A percentile compares a stretch with the other conserved stretches of the same genome.
Evolutionary conservation across 2,888 invertebrate species (phyloP).

Genomic region (Oscheius sp.): DNA sequence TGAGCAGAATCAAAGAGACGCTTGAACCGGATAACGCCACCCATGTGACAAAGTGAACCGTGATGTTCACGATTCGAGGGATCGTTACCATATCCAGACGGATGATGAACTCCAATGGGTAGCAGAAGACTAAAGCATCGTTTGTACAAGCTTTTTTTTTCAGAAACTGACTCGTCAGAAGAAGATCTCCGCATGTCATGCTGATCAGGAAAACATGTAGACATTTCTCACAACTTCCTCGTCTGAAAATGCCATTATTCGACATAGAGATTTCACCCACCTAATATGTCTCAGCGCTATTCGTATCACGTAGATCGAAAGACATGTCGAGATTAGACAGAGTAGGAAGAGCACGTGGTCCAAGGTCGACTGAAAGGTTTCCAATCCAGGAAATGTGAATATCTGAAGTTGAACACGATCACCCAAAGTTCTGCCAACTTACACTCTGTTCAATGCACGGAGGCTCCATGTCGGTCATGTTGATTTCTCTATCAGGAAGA

Average conservation of each 20-base stretch:
- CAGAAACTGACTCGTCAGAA: conserved; percentile 62
- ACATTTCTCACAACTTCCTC: conserved; percentile 68
- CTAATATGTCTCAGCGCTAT: conserved; percentile 33
- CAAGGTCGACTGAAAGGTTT: conserved; percentile 21
- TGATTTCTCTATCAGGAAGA: neutral
- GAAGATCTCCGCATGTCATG: conserved; percentile 70
- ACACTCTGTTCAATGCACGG: conserved; percentile 33
- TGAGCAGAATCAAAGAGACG: conserved; percentile 69
- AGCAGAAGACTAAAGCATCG: conserved; percentile 62
- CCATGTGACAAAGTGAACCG: conserved; percentile 67
- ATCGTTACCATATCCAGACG: conserved; percentile 40
- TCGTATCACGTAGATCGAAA: conserved; percentile 30
- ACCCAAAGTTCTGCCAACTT: neutral
- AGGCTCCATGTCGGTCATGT: neutral
- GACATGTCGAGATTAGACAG: conserved; percentile 25
- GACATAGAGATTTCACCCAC: neutral
- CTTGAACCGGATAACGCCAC: conserved; percentile 68
- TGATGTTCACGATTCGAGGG: conserved; percentile 43
- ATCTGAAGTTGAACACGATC: neutral
- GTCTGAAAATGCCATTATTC: conserved; percentile 38
- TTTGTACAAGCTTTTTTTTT: no score
- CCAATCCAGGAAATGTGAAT: conserved; percentile 20
- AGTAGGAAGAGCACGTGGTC: conserved; percentile 23
- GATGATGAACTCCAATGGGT: conserved; percentile 66
- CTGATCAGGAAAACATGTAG: conserved; percentile 69